A percentile compares a stretch with the other conserved stretches of the same genome.
phyloP scores from a whole-genome alignment of 2,113 vertebrate species.

The Arizona elegans region DNA sequence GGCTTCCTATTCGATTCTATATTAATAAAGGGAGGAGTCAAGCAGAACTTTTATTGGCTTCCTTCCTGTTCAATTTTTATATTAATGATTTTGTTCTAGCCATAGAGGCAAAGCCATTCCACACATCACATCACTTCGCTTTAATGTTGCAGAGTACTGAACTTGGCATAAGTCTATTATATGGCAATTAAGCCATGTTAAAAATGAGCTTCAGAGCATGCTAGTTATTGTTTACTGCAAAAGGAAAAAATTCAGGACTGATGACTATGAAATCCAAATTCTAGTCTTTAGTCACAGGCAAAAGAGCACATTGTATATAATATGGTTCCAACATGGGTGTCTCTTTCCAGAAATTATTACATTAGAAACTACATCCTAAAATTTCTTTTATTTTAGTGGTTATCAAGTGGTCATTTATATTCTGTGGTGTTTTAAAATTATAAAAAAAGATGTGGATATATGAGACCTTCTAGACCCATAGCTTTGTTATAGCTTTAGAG shows the following conservation, averaged over 20 bases:
- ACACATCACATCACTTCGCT: neutral
- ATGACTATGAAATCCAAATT: neutral
- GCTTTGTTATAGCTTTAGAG: neutral
- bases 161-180: neutral
- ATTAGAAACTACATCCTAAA: neutral
- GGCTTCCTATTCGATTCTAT: neutral
- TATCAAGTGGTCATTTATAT: neutral
- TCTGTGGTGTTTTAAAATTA: neutral
- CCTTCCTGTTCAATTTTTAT: neutral
- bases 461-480: neutral
- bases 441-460: neutral
- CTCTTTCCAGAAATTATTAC: neutral
- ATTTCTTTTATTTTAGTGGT: neutral
- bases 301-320: neutral
- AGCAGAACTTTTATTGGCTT: neutral
- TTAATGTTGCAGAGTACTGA: neutral
- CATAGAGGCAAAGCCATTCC: neutral
- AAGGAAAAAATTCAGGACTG: neutral
- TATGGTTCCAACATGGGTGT: neutral
- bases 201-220: neutral
- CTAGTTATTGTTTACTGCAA: neutral
- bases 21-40: neutral
- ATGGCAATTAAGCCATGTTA: neutral
- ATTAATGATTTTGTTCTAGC: neutral
- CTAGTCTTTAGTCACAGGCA: neutral